These are phyloP conservation scores for Rhinolophus ferrumequinum DNA, from an alignment of 2,113 vertebrate species.

Conservation along the genomic window DNA sequence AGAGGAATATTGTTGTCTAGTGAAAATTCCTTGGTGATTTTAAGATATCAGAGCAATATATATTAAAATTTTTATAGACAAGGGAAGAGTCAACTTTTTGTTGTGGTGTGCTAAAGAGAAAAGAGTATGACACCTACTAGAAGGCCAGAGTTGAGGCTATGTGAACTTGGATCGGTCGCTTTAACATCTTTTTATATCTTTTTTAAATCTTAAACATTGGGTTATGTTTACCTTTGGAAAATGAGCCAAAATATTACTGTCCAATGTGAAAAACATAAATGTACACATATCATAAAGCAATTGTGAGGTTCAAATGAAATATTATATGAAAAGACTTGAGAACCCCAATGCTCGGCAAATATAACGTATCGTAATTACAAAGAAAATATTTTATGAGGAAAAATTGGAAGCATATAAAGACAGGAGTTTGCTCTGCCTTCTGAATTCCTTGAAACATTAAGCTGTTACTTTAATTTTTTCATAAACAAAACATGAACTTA, in stretches of 20 bases:
- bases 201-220: neutral
- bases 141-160: neutral
- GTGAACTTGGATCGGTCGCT: neutral
- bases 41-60: neutral
- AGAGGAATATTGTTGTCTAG: neutral
- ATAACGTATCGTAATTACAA: neutral
- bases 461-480: slow-evolving; percentile 28
- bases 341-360: neutral
- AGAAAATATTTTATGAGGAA: neutral
- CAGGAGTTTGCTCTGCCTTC: neutral
- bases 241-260: slow-evolving; percentile 12
- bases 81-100: neutral
- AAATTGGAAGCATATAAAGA: neutral
- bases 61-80: slow-evolving; percentile 31
- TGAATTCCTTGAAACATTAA: neutral
- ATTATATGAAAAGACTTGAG: neutral
- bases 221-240: neutral
- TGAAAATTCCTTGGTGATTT: slow-evolving; percentile 19
- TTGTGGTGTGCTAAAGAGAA: neutral
- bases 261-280: neutral
- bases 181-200: neutral
- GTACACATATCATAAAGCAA: neutral
- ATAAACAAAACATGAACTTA: neutral
- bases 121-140: neutral
- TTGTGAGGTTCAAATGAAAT: neutral